Percentiles rank a stretch among this genome's conserved stretches.
phyloP scores from a whole-genome alignment of 2,797 vertebrate genomes.

The Balearica regulorum region DNA sequence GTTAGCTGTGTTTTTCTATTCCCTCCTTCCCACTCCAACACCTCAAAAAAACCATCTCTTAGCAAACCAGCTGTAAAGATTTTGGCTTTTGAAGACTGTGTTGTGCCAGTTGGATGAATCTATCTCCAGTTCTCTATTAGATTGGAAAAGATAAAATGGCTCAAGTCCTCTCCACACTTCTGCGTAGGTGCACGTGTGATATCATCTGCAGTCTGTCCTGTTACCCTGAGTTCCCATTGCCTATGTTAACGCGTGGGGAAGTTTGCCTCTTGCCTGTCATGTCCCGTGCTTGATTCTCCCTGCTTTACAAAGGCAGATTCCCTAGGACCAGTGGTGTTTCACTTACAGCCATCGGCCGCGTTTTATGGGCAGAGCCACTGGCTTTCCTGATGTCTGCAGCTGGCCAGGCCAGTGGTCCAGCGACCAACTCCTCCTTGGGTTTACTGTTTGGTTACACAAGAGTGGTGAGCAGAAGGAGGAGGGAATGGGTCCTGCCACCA shows the following conservation, averaged over 20 bases:
- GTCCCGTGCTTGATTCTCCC: background rate
- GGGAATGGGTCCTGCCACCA: background rate
- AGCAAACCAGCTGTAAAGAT: constrained; percentile 14
- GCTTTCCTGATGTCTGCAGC: background rate
- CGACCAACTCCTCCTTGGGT: background rate
- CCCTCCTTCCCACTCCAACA: constrained; percentile 24
- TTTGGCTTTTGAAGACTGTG: background rate
- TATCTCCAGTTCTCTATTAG: background rate
- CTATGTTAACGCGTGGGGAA: background rate
- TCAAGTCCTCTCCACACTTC: background rate
- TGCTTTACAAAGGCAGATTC: background rate
- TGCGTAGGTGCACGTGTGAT: background rate
- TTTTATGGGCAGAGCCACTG: background rate
- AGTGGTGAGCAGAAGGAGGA: background rate
- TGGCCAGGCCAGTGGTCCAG: background rate
- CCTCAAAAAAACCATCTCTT: background rate
- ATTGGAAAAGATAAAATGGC: background rate
- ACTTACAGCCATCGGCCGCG: accelerated
- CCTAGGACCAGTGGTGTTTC: background rate
- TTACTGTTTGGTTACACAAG: background rate
- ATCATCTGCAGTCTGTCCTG: background rate
- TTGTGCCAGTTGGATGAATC: background rate
- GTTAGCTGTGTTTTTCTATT: constrained; percentile 12
- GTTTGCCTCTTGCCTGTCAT: background rate
- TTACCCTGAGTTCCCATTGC: background rate